Evolutionary conservation across 2,888 invertebrate genomes (phyloP).

Genomic region (Folsomia candida): DNA sequence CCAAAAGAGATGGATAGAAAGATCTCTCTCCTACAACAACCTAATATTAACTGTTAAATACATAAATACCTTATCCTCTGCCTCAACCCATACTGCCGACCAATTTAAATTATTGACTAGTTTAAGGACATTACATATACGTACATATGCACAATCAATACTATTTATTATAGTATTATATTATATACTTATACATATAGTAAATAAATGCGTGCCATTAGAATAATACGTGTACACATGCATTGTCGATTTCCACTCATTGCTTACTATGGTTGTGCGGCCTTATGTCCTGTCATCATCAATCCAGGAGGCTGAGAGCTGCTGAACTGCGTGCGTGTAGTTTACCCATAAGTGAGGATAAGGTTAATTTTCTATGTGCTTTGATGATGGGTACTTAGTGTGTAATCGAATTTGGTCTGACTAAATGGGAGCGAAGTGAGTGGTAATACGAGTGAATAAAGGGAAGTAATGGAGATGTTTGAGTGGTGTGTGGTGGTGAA

Average conservation of each 20-base stretch:
- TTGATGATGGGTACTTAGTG: conserved; percentile 10
- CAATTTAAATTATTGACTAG: conserved; percentile 9
- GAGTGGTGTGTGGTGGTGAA: conserved; percentile 8
- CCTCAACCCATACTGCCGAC: background rate
- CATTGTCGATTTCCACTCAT: too few species aligned
- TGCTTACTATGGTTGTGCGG: too few species aligned
- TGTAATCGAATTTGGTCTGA: conserved; percentile 9
- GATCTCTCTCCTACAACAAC: background rate
- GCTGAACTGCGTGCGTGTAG: background rate
- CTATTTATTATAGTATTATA: too few species aligned
- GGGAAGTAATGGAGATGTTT: conserved; percentile 20
- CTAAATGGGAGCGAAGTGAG: conserved; percentile 14
- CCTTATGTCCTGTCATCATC: too few species aligned
- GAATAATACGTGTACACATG: too few species aligned
- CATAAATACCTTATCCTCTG: background rate
- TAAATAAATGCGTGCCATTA: too few species aligned
- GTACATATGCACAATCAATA: too few species aligned
- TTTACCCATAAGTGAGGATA: background rate
- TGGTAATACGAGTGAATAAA: conserved; percentile 29
- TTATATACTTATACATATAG: too few species aligned
- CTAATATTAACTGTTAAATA: too few species aligned
- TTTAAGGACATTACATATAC: too few species aligned
- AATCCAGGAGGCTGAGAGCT: too few species aligned
- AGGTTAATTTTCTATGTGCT: conserved; percentile 8
- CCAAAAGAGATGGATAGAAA: background rate